phyloP scores from a whole-genome alignment of 2,113 vertebrate species.

The Nestor notabilis region DNA sequence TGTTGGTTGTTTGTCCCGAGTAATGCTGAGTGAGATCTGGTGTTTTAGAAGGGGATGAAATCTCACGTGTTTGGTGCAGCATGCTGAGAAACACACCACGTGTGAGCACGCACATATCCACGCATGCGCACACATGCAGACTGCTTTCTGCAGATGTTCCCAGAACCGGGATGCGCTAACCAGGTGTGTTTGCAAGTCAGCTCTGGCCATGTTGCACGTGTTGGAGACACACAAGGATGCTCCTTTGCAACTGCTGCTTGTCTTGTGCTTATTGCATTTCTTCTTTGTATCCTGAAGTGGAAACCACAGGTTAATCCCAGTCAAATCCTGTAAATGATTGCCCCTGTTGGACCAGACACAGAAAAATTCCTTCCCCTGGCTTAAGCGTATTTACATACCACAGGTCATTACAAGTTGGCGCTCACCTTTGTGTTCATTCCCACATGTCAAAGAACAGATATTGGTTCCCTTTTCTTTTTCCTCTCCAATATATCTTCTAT shows the following conservation, averaged over 20 bases:
- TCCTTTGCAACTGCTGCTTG: neutral
- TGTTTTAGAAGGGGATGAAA: neutral
- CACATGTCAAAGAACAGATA: neutral
- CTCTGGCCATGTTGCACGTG: neutral
- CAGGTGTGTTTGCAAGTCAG: neutral
- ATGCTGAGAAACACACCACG: neutral
- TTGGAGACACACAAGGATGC: neutral
- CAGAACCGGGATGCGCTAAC: neutral
- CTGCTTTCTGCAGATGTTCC: neutral
- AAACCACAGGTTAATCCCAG: constrained; percentile 42
- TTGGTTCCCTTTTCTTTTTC: neutral
- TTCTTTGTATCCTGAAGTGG: constrained; percentile 5
- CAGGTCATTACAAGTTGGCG: constrained; percentile 46
- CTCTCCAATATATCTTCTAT: neutral
- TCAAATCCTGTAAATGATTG: constrained; percentile 45
- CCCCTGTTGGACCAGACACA: constrained; percentile 38
- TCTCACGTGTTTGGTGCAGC: neutral
- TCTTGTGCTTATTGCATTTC: neutral
- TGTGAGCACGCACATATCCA: fast-evolving
- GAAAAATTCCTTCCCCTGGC: constrained; percentile 22
- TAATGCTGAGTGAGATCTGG: neutral
- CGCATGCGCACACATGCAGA: fast-evolving
- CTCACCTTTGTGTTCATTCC: constrained; percentile 58
- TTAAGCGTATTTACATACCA: constrained; percentile 60
- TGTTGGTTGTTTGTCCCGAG: neutral